phyloP scores from a whole-genome alignment of 1,140 invertebrate species.

The Pseudomyrmex concolor region DNA sequence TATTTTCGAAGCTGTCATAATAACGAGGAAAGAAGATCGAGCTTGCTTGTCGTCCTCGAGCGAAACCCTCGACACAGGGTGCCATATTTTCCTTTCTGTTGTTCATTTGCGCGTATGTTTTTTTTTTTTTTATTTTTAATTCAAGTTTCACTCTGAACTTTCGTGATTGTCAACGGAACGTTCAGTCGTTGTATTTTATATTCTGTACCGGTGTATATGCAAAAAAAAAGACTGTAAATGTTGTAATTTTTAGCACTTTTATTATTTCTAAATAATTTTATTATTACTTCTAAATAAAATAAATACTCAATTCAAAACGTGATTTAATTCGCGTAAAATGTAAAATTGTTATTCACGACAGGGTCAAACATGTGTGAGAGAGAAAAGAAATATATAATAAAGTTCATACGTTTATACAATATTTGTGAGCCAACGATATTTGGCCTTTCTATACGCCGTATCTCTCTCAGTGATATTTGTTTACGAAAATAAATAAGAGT shows the following conservation, averaged over 20 bases:
- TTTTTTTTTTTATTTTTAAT: constrained; percentile 7
- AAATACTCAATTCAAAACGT: no score
- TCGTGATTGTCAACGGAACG: constrained; percentile 16
- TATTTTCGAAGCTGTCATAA: constrained; percentile 60
- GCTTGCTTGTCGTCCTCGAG: constrained; percentile 13
- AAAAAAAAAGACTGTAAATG: constrained; percentile 76
- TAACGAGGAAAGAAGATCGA: constrained; percentile 23
- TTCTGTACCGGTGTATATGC: constrained; percentile 61
- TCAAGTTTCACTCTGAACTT: neutral
- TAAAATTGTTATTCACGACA: no score
- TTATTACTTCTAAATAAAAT: no score
- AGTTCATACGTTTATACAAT: no score
- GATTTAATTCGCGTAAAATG: no score
- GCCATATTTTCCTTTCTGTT: constrained; percentile 43
- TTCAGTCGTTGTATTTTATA: constrained; percentile 38
- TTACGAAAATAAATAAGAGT: no score
- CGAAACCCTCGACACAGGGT: constrained; percentile 31
- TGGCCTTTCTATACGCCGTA: no score
- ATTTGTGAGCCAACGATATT: no score
- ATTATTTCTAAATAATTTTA: no score
- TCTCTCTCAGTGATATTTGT: no score
- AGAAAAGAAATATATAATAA: no score
- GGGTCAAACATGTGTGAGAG: no score
- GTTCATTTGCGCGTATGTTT: constrained; percentile 10
- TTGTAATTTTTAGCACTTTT: constrained; percentile 65